Base-by-base conservation (phyloP, 2,888 invertebrate genomes). In the Neelides folsomi region DNA sequence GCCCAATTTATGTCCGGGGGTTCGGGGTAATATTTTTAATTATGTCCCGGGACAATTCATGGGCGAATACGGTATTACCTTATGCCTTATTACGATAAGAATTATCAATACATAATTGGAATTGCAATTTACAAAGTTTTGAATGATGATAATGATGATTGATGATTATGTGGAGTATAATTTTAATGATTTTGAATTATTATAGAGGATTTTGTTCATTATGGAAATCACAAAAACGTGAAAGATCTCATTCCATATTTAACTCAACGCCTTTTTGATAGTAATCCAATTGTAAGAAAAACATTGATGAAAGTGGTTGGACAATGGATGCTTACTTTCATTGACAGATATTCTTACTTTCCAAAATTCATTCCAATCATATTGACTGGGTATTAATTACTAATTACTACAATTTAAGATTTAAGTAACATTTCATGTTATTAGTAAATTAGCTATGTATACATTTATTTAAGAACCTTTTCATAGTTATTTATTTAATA, bases 301-400 rank as follows among this genome's bases (percentile, higher is more conserved):
- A 83, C 85, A 61, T 83, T 89, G 3, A 81, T 83, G 0, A 71
- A 78, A 64, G 81, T 86, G 63, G 82, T 86, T 1, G 84, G 86
- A 2, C 73, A 76, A 42, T 86, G 89, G 86, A 74, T 90, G 68
- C 68, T 85, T 20, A 77, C 79, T 50, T 78, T 90, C 52, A 76
- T 76, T 48, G 92, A 94, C 69, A 75, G 93, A 62, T 94, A 94
- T 68, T 92, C 92, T 0, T 90, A 81, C 71, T 90, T 87, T 75
- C 81, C 83, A 68, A 81, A 83, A 62, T 77, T 93, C 65, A 75
- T 94, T 60, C 93, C 94, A 0, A 71, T 93, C 10, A 71, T 92
- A 3, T 71, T 94, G 36, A 87, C 89, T 41, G 83, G 89, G 80
- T 81, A 72, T 67, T 66, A 58, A 49, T 37, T 37, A 27, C 18